Evolutionary conservation across 2,888 invertebrate genomes (phyloP), one percentile per base, ranked within the genome.

Genomic region (Oscheius sp.): DNA sequence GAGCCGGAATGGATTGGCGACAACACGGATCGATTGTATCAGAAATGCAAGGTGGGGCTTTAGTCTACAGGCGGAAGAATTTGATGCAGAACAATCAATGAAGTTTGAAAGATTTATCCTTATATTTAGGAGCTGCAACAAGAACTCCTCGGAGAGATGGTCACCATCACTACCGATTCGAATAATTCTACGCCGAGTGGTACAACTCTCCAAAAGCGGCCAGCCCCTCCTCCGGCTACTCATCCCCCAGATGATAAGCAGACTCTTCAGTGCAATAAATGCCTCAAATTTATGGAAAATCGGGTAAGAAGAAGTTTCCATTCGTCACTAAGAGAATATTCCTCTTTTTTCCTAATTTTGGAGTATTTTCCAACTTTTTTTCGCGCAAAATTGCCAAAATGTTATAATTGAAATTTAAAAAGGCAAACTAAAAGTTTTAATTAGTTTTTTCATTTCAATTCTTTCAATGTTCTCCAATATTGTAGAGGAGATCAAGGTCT

Each of bases 41-140:
- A 42, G n/a, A 29, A 15, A n/a, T 23, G 31, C 45, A 61, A 61
- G 61, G 58, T 58, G 23, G 6, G 53, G n/a, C 23, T 50, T 50
- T 15, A 46, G 10, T 12, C 17, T 20, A 29, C n/a, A 10, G 27
- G 53, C 2, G 23, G 5, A 15, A 45, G 23, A 6, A 25, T 48
- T 25, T 2, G 23, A 23, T 25, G 4, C 3, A 48, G 3, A 23
- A 15, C 25, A 6, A 25, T 23, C 12, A 48, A 25, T 25, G 25
- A 45, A 45, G 6, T 45, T 17, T 45, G 5, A 45, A 45, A n/a
- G 17, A 45, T 45, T 17, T 6, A 45, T n/a, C n/a, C 12, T 20
- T 6, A 12, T 5, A 12, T 50, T 53, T 53, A 53, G 53, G 55
- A 55, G 34, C 55, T 55, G n/a, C 55, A 55, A 34, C 55, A 55